phyloP scores from a whole-genome alignment of 2,888 invertebrate species.

The Ellobium chinense region DNA sequence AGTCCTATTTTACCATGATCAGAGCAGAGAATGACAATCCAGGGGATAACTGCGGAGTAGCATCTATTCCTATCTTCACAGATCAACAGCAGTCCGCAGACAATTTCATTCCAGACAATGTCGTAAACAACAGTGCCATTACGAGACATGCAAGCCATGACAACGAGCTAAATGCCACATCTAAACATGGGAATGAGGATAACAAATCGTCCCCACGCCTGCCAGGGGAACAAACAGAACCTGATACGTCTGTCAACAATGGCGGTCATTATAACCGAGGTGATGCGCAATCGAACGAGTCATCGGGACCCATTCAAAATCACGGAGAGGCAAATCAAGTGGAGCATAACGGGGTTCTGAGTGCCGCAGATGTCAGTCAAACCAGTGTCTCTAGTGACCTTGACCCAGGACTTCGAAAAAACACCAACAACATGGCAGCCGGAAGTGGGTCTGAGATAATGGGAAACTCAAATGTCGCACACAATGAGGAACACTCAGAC shows the following conservation, averaged over 20 bases:
- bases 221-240: neutral
- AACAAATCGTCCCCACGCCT: neutral
- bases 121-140: neutral
- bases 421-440: neutral
- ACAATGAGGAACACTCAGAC: neutral
- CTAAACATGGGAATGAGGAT: neutral
- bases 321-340: too few relatives aligned
- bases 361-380: neutral
- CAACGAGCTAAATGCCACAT: neutral
- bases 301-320: neutral
- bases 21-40: neutral
- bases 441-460: neutral
- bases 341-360: too few relatives aligned
- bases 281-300: neutral
- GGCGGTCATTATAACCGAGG: neutral
- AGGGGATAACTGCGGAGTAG: too few relatives aligned
- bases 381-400: neutral
- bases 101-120: neutral
- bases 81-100: neutral
- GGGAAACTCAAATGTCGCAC: neutral
- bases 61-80: too few relatives aligned
- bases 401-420: neutral
- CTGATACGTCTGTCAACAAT: neutral
- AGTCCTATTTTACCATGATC: conserved; percentile 20
- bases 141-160: neutral